Conservation (phyloP, 2,797 vertebrate species). For the Poecilia gillii region DNA sequence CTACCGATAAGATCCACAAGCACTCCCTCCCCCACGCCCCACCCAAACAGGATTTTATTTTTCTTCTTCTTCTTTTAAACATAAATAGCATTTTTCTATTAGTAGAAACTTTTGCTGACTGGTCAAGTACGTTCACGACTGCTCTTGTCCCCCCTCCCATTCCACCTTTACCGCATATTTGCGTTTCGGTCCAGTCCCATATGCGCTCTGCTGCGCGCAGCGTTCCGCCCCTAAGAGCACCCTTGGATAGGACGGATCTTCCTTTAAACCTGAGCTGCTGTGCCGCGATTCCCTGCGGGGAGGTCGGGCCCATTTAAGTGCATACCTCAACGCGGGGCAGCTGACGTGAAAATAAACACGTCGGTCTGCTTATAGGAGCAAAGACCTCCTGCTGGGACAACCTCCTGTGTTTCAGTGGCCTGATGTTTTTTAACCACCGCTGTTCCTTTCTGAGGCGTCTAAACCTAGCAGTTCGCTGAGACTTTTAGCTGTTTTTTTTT, state of each 20-base stretch:
- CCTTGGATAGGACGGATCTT: conserved; percentile 71
- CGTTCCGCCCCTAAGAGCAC: conserved; percentile 74
- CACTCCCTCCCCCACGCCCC: not conserved
- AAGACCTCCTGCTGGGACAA: conserved; percentile 63
- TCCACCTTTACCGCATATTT: conserved; percentile 73
- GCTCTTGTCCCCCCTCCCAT: not conserved
- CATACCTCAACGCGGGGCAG: conserved; percentile 75
- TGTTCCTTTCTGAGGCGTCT: conserved; percentile 45
- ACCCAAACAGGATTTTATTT: not conserved
- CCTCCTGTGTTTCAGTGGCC: conserved; percentile 70
- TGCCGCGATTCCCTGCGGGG: conserved; percentile 70
- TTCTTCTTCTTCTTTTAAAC: not conserved
- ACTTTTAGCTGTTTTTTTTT: not conserved
- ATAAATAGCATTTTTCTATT: not conserved
- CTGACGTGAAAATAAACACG: conserved; percentile 84
- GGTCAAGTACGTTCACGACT: not conserved
- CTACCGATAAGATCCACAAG: not conserved
- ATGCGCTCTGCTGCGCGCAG: conserved; percentile 75
- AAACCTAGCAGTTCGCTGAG: conserved; percentile 13
- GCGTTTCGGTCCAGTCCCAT: conserved; percentile 59
- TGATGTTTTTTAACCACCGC: conserved; percentile 55
- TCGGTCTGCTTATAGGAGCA: conserved; percentile 64
- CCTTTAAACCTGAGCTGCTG: conserved; percentile 79
- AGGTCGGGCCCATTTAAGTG: conserved; percentile 73
- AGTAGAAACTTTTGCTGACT: not conserved